These are phyloP conservation scores for Sitodiplosis mosellana DNA, from an alignment of 1,140 invertebrate species.

Conservation along the genomic window DNA sequence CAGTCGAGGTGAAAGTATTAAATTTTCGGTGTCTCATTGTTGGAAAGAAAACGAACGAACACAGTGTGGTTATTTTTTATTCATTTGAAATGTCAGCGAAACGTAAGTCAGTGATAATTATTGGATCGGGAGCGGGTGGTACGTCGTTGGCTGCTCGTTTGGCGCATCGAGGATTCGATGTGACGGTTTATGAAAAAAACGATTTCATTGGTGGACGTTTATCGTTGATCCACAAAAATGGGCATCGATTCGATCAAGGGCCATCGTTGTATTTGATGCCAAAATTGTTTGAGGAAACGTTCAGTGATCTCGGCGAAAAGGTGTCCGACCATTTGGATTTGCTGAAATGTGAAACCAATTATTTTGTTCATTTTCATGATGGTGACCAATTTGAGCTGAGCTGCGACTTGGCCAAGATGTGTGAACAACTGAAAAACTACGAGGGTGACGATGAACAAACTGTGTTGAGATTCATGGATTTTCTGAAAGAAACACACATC, in stretches of 20 bases:
- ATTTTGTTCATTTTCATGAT: neutral
- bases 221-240: neutral
- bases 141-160: neutral
- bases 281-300: neutral
- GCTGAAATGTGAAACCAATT: neutral
- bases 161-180: neutral
- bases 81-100: neutral
- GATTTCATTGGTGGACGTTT: neutral
- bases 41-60: too few relatives aligned
- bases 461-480: neutral
- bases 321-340: neutral
- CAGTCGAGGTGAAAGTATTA: too few relatives aligned
- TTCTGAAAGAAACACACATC: neutral
- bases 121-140: neutral
- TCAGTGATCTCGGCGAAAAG: neutral
- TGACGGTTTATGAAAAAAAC: neutral
- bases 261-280: neutral
- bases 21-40: too few relatives aligned
- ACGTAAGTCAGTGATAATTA: neutral
- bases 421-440: neutral
- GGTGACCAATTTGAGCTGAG: neutral
- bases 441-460: neutral
- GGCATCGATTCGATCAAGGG: neutral
- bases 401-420: neutral
- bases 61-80: too few relatives aligned